Evolutionary conservation across 1,140 invertebrate species (phyloP).

Genomic region (Trichogramma pretiosum): DNA sequence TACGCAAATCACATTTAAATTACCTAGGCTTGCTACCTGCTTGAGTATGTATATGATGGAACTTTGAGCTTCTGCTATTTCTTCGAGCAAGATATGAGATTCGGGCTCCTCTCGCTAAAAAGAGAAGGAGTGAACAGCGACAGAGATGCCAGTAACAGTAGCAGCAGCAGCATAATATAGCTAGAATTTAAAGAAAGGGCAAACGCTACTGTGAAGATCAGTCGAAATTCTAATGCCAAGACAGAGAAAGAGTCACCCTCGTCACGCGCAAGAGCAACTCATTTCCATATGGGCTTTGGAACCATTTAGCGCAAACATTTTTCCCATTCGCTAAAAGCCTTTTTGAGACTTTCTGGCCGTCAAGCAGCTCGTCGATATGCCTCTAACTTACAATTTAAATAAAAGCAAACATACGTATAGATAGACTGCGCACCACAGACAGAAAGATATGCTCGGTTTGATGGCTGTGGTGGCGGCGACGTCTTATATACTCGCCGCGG

Average conservation of each 20-base stretch:
- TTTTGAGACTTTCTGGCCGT: constrained; percentile 18
- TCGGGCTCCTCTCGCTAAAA: neutral
- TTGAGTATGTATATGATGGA: too few relatives aligned
- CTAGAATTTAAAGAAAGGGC: constrained; percentile 22
- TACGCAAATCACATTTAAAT: constrained; percentile 22
- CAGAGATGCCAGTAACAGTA: neutral
- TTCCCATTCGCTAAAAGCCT: constrained; percentile 42
- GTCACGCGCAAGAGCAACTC: constrained; percentile 14
- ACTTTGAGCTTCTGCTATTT: neutral
- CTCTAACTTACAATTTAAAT: constrained; percentile 48
- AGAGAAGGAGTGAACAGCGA: neutral
- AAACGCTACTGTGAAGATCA: constrained; percentile 27
- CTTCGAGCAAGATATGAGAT: too few relatives aligned
- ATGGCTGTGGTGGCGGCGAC: too few relatives aligned
- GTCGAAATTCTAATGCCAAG: constrained; percentile 23
- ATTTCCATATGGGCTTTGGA: constrained; percentile 46
- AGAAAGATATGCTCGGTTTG: too few relatives aligned
- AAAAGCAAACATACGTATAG: constrained; percentile 44
- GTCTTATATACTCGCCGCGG: too few relatives aligned
- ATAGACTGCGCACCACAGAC: too few relatives aligned
- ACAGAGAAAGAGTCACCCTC: constrained; percentile 19
- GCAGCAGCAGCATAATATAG: too few relatives aligned
- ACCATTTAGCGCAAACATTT: constrained; percentile 46
- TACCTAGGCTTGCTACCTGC: constrained; percentile 17
- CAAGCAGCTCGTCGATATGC: constrained; percentile 13